Evolutionary conservation across 2,797 vertebrate genomes (phyloP).

Genomic region (Leuciscus waleckii): DNA sequence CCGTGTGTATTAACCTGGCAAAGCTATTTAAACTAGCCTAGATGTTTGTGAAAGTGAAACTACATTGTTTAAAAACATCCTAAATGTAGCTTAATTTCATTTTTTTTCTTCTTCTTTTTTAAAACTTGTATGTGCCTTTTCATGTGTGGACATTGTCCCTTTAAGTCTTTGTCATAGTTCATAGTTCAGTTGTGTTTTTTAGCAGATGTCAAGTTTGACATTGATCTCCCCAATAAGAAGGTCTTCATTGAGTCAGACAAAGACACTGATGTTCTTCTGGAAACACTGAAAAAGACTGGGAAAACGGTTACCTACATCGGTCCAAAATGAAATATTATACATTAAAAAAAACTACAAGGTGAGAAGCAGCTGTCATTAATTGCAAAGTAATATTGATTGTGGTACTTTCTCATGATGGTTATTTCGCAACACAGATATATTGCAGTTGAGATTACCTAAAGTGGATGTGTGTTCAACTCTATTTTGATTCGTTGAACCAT

Average conservation of each 20-base stretch:
- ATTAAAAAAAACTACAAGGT: neutral
- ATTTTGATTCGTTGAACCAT: neutral
- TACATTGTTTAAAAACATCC: neutral
- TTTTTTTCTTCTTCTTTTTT: neutral
- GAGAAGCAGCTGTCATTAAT: neutral
- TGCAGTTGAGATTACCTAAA: neutral
- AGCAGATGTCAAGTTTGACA: conserved; percentile 89
- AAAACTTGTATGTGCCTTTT: neutral
- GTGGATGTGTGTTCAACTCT: neutral
- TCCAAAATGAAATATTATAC: conserved; percentile 74
- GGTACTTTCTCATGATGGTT: neutral
- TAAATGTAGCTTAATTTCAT: neutral
- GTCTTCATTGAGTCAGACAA: conserved; percentile 89
- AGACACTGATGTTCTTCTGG: conserved; percentile 79
- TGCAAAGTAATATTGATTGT: neutral
- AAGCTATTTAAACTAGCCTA: neutral
- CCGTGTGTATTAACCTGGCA: neutral
- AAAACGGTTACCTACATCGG: conserved; percentile 88
- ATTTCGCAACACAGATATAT: neutral
- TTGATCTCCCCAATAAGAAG: conserved; percentile 92
- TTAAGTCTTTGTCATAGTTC: neutral
- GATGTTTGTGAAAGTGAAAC: neutral
- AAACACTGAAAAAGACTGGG: conserved; percentile 91
- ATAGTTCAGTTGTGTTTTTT: conserved; percentile 31
- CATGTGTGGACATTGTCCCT: neutral